Percentiles rank a stretch among this genome's conserved stretches.
These are phyloP conservation scores for Eupithecia subumbrata DNA, from an alignment of 2,888 invertebrate genomes.

Conservation along the genomic window DNA sequence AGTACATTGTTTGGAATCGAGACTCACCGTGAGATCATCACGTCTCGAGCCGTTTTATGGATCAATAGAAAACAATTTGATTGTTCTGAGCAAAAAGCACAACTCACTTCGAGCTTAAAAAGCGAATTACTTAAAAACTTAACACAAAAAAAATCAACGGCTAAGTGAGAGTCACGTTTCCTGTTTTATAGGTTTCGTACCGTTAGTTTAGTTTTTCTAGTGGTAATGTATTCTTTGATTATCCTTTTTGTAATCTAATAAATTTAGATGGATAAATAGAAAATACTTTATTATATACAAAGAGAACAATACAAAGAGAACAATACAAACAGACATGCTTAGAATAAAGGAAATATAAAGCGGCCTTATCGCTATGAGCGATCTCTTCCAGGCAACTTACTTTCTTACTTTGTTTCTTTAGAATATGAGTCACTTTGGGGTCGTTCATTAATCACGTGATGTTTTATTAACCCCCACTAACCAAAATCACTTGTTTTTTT, in stretches of 20 bases:
- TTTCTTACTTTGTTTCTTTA: too few species aligned
- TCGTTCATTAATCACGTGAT: too few species aligned
- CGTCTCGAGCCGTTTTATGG: neutral
- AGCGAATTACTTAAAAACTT: constrained; percentile 31
- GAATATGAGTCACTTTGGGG: too few species aligned
- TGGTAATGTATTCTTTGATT: neutral
- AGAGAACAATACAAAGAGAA: too few species aligned
- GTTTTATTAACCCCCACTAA: too few species aligned
- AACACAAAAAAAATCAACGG: constrained; percentile 5
- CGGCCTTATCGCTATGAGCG: too few species aligned
- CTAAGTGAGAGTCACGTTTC: neutral
- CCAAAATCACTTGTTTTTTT: too few species aligned
- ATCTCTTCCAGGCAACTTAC: too few species aligned
- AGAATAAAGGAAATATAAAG: too few species aligned
- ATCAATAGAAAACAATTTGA: constrained; percentile 9
- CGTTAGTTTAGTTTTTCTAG: neutral
- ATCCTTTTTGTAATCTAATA: neutral
- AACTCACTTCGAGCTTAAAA: constrained; percentile 22
- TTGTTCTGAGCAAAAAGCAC: constrained; percentile 17
- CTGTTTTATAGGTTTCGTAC: neutral
- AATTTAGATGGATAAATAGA: neutral
- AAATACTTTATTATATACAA: too few species aligned
- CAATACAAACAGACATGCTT: too few species aligned
- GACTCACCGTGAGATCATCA: neutral
- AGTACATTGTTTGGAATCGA: neutral